Evolutionary conservation across 2,888 invertebrate species (phyloP), one percentile per base, ranked within the genome.

Genomic region (Adelphocoris suturalis): DNA sequence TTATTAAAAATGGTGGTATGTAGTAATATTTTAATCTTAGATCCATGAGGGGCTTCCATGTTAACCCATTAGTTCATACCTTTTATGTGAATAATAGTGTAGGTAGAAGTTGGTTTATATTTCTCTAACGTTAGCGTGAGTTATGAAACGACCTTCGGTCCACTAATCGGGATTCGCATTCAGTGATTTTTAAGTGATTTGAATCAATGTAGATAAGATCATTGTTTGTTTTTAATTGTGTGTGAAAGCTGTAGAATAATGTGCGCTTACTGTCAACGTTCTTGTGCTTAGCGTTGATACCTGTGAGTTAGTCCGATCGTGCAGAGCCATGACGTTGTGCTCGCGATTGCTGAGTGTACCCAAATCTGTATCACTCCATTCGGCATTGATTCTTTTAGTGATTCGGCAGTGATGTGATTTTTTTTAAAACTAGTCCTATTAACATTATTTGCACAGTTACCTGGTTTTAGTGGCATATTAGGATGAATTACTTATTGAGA

Each of bases 401-500:
- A 37, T 61, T 61, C 9, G 61, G 61, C n/a, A 19, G 61, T 61
- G 61, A 16, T 61, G 52, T 52, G 14, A 61, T 61, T 61, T 19
- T 9, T 61, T 61, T 61, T 9, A 61, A 16, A 61, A 61, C 9
- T 61, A n/a, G 61, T 61, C n/a, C n/a, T n/a, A 52, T 52, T 52
- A 61, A 9, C 19, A n/a, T 19, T n/a, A n/a, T 61, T 61, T 4
- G 61, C 16, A 9, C 4, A 61, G 61, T 61, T 61, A 19, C 61
- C 16, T 61, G 61, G 9, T 19, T 16, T 19, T 3, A 61, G 16
- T 68, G n/a, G 19, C n/a, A 7, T 57, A 16, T 57, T 16, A 57
- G 19, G 16, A 57, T 57, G 57, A 57, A 57, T 57, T 57, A 57
- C 57, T 14, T 57, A 16, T 57, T 57, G n/a, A 57, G 57, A 57